A percentile compares a stretch with the other conserved stretches of the same genome.
These are phyloP conservation scores for Hypena proboscidalis DNA, from an alignment of 2,888 invertebrate genomes.

Conservation along the genomic window DNA sequence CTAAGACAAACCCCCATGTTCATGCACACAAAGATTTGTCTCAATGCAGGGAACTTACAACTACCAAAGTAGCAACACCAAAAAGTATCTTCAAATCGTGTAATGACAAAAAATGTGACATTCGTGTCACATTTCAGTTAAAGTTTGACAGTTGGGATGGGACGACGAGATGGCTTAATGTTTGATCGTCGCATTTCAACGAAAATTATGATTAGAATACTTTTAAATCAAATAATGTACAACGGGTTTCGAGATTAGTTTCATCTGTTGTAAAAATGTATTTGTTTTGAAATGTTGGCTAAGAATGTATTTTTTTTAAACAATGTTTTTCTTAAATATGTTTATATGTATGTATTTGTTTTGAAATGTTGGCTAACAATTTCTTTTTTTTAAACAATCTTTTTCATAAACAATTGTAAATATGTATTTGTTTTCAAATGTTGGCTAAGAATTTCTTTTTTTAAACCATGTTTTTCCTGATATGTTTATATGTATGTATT, in stretches of 20 bases:
- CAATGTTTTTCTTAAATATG: too few relatives aligned
- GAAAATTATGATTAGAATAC: constrained; percentile 65
- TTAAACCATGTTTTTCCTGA: too few relatives aligned
- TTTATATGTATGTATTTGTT: too few relatives aligned
- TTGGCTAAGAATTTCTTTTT: too few relatives aligned
- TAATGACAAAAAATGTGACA: constrained; percentile 64
- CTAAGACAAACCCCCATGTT: too few relatives aligned
- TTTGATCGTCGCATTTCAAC: constrained; percentile 69
- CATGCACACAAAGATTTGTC: too few relatives aligned
- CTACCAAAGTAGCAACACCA: constrained; percentile 16
- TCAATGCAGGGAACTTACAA: neutral
- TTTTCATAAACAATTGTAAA: too few relatives aligned
- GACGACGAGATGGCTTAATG: constrained; percentile 67
- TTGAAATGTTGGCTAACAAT: too few relatives aligned
- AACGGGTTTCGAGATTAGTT: constrained; percentile 56
- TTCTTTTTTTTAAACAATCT: too few relatives aligned
- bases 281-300: constrained; percentile 12
- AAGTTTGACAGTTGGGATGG: constrained; percentile 76
- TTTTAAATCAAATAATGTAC: constrained; percentile 34
- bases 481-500: too few relatives aligned
- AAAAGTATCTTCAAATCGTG: constrained; percentile 28
- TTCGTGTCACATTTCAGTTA: constrained; percentile 78
- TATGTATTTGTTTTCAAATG: too few relatives aligned
- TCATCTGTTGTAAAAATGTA: constrained; percentile 44
- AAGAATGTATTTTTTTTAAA: neutral